Percentiles rank a stretch among this genome's conserved stretches.
These are phyloP conservation scores for Archocentrus centrarchus DNA, from an alignment of 2,113 vertebrate species.

Conservation along the genomic window DNA sequence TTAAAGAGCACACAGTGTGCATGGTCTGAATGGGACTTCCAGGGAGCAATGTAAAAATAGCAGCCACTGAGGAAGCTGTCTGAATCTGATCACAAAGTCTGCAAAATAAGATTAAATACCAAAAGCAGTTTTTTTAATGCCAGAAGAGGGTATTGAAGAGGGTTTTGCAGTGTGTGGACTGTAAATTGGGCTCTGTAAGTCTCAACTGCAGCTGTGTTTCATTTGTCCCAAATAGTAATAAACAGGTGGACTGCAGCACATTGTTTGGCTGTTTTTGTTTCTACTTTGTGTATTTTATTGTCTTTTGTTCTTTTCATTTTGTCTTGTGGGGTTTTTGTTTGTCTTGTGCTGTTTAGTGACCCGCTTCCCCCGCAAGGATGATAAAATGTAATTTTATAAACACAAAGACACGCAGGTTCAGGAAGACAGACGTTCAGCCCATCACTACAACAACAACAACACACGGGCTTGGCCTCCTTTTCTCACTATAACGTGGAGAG, in stretches of 20 bases:
- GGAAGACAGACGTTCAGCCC: neutral
- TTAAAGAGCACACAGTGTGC: neutral
- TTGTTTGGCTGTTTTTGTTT: neutral
- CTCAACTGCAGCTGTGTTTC: neutral
- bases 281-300: too few species aligned
- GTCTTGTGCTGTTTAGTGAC: too few species aligned
- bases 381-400: neutral
- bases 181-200: too few species aligned
- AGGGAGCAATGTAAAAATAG: neutral
- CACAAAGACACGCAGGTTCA: neutral
- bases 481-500: neutral
- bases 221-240: neutral
- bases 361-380: too few species aligned
- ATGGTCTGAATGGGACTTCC: neutral
- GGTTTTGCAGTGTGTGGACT: neutral
- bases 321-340: neutral
- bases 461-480: neutral
- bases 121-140: neutral
- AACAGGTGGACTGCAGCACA: neutral
- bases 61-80: neutral
- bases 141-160: too few species aligned
- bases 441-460: neutral
- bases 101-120: neutral
- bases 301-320: neutral
- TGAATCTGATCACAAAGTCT: neutral